Evolutionary conservation across 2,888 invertebrate species (phyloP), one percentile per base, ranked within the genome.

Genomic region (Microplitis deprimator): DNA sequence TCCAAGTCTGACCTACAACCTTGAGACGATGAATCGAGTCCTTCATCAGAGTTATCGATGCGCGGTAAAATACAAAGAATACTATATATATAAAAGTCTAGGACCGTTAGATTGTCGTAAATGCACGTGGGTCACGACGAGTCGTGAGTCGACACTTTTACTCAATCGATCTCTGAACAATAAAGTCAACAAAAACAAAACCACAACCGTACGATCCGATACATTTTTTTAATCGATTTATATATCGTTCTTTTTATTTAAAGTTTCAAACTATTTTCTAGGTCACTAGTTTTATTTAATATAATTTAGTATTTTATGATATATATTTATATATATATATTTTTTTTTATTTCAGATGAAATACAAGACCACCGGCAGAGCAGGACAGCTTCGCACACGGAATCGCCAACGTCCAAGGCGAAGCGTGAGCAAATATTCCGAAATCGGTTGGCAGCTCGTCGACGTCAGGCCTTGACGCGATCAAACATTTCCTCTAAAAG

Each of bases 381-480:
- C 38, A 84, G 84, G 20, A 84, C 83, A 84, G 83, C 84, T 4
- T 76, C 83, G 41, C 86, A 85, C 61, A 77, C 85, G 61, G 89
- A 88, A 73, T 79, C 83, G 16, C 84, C 87, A 5, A 79, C 85
- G 38, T 85, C 85, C 17, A 89, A 86, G 76, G 84, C 82, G n/a
- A 86, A 87, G 67, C 83, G 89, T 17, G 89, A 89, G 77, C 87
- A 86, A 75, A 81, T 84, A 0, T 82, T 87, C 39, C 86, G 87
- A 10, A 86, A 84, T 79, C 85, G 94, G 68, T 90, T 94, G 79
- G 93, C 93, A 0, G 93, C 93, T 0, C 90, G 94, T 40, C 90
- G 94, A 71, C 91, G 92, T 62, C 93, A 93, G 75, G 89, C 93
- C 70, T 91, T 93, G 72, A 91, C 92, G 40, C 90, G 92, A 65